These are phyloP conservation scores for Isotomurus palustris DNA, from an alignment of 2,888 invertebrate species.

Conservation along the genomic window DNA sequence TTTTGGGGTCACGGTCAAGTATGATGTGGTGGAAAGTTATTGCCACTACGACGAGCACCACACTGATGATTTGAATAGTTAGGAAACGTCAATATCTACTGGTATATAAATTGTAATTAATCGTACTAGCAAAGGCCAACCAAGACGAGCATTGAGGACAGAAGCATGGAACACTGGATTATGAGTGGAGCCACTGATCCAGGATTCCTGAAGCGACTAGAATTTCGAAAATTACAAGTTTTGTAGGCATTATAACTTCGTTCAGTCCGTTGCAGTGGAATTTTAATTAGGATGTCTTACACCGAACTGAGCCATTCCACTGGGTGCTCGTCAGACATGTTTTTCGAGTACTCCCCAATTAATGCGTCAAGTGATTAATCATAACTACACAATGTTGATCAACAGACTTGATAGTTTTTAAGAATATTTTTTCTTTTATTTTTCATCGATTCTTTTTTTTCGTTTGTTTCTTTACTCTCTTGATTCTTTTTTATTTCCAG, in stretches of 20 bases:
- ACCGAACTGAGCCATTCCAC: too few species aligned
- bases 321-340: too few species aligned
- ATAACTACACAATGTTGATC: too few species aligned
- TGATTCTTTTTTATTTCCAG: neutral
- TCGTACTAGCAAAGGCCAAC: conserved; percentile 35
- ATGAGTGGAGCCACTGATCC: conserved; percentile 27
- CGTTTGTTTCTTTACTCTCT: neutral
- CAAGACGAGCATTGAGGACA: conserved; percentile 29
- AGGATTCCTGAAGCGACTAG: conserved; percentile 37
- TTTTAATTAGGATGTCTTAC: too few species aligned
- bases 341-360: too few species aligned
- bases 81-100: neutral
- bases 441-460: neutral
- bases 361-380: too few species aligned
- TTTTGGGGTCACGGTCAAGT: conserved; percentile 32
- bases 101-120: too few species aligned
- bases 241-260: too few species aligned
- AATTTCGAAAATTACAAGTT: too few species aligned
- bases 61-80: conserved; percentile 9
- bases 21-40: conserved; percentile 37
- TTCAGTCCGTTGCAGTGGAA: too few species aligned
- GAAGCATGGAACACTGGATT: conserved; percentile 36
- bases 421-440: neutral
- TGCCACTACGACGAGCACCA: conserved; percentile 27
- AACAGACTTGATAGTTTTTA: neutral